These are phyloP conservation scores for Tetragonula clypearis DNA, from an alignment of 1,140 invertebrate species.

Conservation along the genomic window DNA sequence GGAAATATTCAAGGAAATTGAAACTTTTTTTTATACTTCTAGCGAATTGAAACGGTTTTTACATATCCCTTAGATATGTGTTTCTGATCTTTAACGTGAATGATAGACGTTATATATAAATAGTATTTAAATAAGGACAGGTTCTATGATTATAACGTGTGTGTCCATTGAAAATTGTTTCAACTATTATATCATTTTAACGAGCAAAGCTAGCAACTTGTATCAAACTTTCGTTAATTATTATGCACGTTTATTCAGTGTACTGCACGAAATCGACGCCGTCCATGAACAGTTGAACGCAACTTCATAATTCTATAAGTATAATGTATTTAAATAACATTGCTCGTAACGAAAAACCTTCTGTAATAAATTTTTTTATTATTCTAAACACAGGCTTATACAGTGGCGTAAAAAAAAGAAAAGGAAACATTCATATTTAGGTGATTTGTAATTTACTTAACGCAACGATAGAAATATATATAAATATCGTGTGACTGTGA, in stretches of 20 bases:
- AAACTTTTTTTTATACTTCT: constrained; percentile 48
- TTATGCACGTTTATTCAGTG: constrained; percentile 18
- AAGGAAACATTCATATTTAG: background rate
- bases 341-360: background rate
- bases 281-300: constrained; percentile 37
- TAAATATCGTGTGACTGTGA: background rate
- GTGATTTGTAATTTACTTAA: constrained; percentile 6
- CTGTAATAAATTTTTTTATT: constrained; percentile 36
- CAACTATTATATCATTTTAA: background rate
- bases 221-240: constrained; percentile 24
- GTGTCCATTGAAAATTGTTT: background rate
- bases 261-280: background rate
- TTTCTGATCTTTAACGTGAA: background rate
- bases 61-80: background rate
- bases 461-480: constrained; percentile 9
- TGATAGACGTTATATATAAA: background rate
- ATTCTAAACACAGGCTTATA: background rate
- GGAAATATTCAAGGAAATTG: background rate
- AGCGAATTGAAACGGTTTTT: background rate
- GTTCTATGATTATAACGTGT: constrained; percentile 13
- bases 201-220: background rate
- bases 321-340: constrained; percentile 26
- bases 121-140: constrained; percentile 25
- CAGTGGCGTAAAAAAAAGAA: constrained; percentile 1
- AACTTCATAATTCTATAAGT: constrained; percentile 35